These are phyloP conservation scores for Eulithis testata DNA, from an alignment of 2,888 invertebrate genomes.

Conservation along the genomic window DNA sequence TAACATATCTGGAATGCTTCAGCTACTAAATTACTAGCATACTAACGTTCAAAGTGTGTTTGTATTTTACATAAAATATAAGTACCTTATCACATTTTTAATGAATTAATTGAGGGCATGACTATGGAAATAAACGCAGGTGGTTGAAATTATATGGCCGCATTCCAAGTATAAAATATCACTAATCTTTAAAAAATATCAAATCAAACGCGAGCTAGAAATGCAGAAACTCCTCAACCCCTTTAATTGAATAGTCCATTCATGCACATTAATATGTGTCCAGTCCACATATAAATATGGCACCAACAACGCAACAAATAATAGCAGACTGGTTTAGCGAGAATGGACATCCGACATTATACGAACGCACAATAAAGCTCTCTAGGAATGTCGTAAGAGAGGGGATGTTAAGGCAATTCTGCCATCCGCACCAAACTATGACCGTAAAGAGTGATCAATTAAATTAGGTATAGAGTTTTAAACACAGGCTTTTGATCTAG, in stretches of 20 bases:
- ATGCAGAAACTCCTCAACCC: slow-evolving; percentile 24
- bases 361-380: slow-evolving; percentile 55
- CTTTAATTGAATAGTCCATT: slow-evolving; percentile 30
- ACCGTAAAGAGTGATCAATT: not conserved
- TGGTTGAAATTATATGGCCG: too few species aligned
- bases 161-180: too few species aligned
- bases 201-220: slow-evolving; percentile 14
- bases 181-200: too few species aligned
- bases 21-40: not conserved
- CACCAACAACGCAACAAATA: slow-evolving; percentile 37
- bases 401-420: slow-evolving; percentile 24
- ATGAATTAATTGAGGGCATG: too few species aligned
- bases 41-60: too few species aligned
- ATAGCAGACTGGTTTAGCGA: slow-evolving; percentile 36
- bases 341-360: slow-evolving; percentile 45
- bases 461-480: not conserved
- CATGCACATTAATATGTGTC: slow-evolving; percentile 32
- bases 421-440: not conserved
- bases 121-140: too few species aligned
- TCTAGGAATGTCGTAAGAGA: slow-evolving; percentile 51
- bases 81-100: too few species aligned
- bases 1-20: not conserved
- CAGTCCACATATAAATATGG: slow-evolving; percentile 15
- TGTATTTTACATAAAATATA: too few species aligned
- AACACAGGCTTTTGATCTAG: not conserved